These are phyloP conservation scores for Epirrhoe alternata DNA, from an alignment of 2,888 invertebrate species.

Conservation along the genomic window DNA sequence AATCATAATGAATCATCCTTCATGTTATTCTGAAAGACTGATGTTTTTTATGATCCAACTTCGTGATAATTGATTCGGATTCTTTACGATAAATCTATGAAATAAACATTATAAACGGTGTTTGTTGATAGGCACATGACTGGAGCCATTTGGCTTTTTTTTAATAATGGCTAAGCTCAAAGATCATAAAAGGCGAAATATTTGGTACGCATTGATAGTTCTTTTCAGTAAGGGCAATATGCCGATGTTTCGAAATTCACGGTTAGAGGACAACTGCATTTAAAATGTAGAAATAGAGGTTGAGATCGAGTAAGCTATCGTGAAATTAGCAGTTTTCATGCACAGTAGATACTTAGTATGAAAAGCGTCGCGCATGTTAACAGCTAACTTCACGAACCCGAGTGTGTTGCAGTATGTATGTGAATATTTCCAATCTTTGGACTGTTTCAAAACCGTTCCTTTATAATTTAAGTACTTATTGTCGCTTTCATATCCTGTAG, in stretches of 20 bases:
- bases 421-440: constrained; percentile 14
- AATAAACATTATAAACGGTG: no score
- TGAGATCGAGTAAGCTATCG: constrained; percentile 15
- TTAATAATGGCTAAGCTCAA: not conserved
- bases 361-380: no score
- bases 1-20: not conserved
- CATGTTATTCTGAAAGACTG: constrained; percentile 11
- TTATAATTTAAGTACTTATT: not conserved
- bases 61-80: not conserved
- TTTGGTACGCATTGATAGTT: not conserved
- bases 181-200: not conserved
- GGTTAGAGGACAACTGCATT: constrained; percentile 37
- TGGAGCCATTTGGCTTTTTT: no score
- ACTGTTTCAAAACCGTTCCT: constrained; percentile 11
- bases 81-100: no score
- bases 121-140: no score
- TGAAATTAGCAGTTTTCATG: no score
- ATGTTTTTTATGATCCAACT: not conserved
- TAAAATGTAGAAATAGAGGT: constrained; percentile 33
- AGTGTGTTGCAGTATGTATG: not conserved
- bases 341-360: no score
- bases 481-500: constrained; percentile 12
- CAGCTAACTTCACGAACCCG: no score
- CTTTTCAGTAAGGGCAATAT: not conserved
- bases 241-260: constrained; percentile 30